Base-by-base conservation (phyloP, 2,113 vertebrate genomes). In the Aepyceros melampus region DNA sequence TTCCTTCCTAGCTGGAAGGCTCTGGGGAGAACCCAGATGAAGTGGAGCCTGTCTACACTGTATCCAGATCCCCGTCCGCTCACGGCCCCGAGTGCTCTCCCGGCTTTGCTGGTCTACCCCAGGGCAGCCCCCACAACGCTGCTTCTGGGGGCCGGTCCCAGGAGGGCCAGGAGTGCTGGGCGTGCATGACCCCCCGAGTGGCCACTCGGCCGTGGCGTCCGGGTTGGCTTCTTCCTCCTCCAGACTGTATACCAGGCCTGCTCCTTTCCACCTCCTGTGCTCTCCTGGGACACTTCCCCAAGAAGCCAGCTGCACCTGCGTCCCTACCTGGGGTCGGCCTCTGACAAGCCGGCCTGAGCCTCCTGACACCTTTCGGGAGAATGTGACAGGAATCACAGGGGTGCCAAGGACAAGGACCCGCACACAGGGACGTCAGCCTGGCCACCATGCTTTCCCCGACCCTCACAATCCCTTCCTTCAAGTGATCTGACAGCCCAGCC, bases 151-250 rank as follows among this genome's bases (percentile, higher is more conserved):
- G 33, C 55, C 2, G 1, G 25, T 43, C 29, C 5, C 25, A 11
- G 13, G 27, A 45, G 43, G 47, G 47, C 31, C 43, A 8, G 17
- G 40, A 17, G 13, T 56, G 25, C 74, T 40, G n/a, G 56, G 21
- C 17, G 19, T 3, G 40, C 8, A 4, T 1, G 29, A 3, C 21
- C n/a, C 12, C 36, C 23, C 0, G 23, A 13, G 36, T 0, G 2
- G 76, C 76, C 25, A 21, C 43, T 47, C 43, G 4, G 3, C 25
- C 2, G 1, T 7, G 29, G 33, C 1, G 0, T 29, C 33, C 10
- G 10, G 11, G 16, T 0, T 36, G 53, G 5, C 74, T 58, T 2
- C 47, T 76, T 16, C 25, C 55, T 33, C 64, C 13, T n/a, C 45
- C 25, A 6, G 2, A 17, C 43, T 79, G 43, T 31, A 11, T 10